Percentiles rank a stretch among this genome's conserved stretches.
Conservation (phyloP, 2,113 vertebrate species). For the Neogobius melanostomus region DNA sequence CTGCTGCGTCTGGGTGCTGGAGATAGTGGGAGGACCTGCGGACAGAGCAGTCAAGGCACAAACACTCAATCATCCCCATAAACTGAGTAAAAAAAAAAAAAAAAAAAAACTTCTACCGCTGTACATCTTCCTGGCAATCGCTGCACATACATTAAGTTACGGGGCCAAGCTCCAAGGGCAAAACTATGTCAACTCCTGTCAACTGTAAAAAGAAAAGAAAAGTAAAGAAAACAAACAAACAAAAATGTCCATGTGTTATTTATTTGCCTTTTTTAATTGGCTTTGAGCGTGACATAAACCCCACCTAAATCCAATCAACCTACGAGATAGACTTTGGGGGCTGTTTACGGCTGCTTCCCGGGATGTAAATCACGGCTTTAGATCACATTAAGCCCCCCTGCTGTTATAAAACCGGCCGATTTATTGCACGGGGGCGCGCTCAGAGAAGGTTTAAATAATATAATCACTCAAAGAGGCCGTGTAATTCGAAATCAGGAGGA, state of each 20-base stretch:
- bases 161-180: neutral
- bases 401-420: neutral
- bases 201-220: neutral
- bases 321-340: constrained; percentile 2
- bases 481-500: neutral
- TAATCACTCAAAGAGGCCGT: neutral
- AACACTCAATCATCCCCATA: constrained; percentile 19
- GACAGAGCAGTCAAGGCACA: constrained; percentile 17
- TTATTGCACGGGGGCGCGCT: neutral
- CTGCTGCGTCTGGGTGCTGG: constrained; percentile 92
- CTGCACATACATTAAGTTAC: constrained; percentile 9
- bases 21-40: constrained; percentile 92
- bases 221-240: neutral
- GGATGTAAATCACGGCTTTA: constrained; percentile 1
- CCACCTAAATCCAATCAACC: constrained; percentile 7
- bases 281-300: constrained; percentile 7
- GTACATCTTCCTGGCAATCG: constrained; percentile 14
- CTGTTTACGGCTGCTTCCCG: neutral
- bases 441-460: constrained; percentile 2
- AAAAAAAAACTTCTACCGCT: neutral
- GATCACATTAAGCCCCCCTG: neutral
- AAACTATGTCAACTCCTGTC: constrained; percentile 2
- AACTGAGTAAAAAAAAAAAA: neutral
- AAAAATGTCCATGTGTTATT: neutral
- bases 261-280: constrained; percentile 19